These are phyloP conservation scores for Pararge aegeria DNA, from an alignment of 1,140 invertebrate species.

Conservation along the genomic window DNA sequence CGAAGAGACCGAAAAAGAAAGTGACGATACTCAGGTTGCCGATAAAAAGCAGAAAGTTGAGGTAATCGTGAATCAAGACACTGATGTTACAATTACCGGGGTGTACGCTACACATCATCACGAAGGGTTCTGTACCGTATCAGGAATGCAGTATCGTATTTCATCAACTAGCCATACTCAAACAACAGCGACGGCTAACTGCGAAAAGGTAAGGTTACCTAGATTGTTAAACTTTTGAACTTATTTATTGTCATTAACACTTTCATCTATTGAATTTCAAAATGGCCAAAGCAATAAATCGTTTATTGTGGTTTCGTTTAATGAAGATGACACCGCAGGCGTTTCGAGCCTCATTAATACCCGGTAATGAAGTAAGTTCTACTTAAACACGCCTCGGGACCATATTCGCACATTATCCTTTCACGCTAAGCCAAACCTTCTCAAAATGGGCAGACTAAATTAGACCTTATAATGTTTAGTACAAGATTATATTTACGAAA, in stretches of 20 bases:
- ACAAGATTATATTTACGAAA: not conserved
- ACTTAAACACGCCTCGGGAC: conserved; percentile 67
- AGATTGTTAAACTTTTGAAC: no score
- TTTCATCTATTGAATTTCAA: conserved; percentile 25
- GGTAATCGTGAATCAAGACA: conserved; percentile 90
- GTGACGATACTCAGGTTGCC: conserved; percentile 78
- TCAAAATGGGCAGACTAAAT: conserved; percentile 37
- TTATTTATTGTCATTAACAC: no score
- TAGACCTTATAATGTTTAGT: conserved; percentile 40
- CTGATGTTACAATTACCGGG: conserved; percentile 92
- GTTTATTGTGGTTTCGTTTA: conserved; percentile 34
- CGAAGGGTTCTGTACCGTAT: conserved; percentile 90
- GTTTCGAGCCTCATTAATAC: conserved; percentile 65
- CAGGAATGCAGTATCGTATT: conserved; percentile 91
- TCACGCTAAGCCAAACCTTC: conserved; percentile 38
- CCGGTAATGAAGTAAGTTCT: conserved; percentile 71
- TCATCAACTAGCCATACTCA: conserved; percentile 88
- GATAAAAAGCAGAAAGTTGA: conserved; percentile 82
- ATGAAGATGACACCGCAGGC: conserved; percentile 48
- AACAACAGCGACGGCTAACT: conserved; percentile 87
- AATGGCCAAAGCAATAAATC: conserved; percentile 35
- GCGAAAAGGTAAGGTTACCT: conserved; percentile 77
- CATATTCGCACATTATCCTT: conserved; percentile 60
- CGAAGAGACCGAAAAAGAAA: conserved; percentile 79
- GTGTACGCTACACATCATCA: conserved; percentile 87